Evolutionary conservation across 2,113 vertebrate species (phyloP).

Genomic region (Pandion haliaetus): DNA sequence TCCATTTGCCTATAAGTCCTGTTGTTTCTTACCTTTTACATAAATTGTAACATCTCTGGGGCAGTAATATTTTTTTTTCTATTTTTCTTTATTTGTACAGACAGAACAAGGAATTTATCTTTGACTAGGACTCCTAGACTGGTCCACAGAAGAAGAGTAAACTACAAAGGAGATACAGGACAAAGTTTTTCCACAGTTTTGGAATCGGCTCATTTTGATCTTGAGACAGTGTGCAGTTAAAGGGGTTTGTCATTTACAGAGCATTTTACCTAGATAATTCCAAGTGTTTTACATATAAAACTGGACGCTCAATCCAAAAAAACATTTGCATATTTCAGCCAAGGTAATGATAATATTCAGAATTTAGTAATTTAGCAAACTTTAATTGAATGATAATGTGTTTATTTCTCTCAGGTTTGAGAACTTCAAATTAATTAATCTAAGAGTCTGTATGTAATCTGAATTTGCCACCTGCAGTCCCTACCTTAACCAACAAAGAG

Average conservation of each 20-base stretch:
- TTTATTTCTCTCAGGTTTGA: not conserved
- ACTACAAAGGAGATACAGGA: not conserved
- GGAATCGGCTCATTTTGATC: not conserved
- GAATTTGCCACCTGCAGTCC: not conserved
- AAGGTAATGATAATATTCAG: not conserved
- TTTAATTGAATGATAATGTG: not conserved
- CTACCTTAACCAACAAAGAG: not conserved
- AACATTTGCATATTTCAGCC: accelerated
- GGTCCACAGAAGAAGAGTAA: not conserved
- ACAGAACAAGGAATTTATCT: not conserved
- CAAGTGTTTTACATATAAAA: accelerated
- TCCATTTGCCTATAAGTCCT: accelerated
- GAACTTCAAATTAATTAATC: not conserved
- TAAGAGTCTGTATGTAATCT: not conserved
- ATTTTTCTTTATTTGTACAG: not conserved
- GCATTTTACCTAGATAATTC: not conserved
- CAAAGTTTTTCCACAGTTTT: not conserved
- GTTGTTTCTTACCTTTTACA: not conserved
- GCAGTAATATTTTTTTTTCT: accelerated
- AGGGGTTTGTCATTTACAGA: not conserved
- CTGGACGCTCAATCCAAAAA: not conserved
- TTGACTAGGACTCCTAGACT: not conserved
- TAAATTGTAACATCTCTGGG: not conserved
- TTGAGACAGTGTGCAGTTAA: not conserved
- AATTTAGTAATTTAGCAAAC: not conserved